Conservation (phyloP, 2,113 vertebrate species). For the Mustela lutreola region DNA sequence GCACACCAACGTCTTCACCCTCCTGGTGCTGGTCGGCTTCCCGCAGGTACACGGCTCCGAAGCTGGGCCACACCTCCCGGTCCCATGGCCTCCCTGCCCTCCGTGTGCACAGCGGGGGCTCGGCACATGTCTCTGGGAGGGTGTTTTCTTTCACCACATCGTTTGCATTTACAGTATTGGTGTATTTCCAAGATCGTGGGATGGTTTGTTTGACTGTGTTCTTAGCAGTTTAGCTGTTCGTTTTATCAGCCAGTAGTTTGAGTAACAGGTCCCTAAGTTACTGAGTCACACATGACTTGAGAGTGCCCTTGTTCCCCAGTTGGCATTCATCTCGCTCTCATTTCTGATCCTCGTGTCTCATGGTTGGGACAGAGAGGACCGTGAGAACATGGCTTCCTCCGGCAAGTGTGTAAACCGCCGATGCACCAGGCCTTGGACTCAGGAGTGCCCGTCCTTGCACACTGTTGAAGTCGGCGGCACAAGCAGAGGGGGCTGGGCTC, state of each 20-base stretch:
- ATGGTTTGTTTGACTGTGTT: not conserved
- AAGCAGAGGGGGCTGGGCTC: not conserved
- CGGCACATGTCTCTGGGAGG: not conserved
- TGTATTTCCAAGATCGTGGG: slow-evolving; percentile 29
- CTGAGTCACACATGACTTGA: not conserved
- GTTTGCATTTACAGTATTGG: not conserved
- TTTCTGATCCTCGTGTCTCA: slow-evolving; percentile 6
- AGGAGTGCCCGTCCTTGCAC: not conserved
- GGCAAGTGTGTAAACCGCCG: not conserved
- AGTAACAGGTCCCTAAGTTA: not conserved
- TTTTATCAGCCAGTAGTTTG: not conserved
- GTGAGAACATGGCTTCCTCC: not conserved
- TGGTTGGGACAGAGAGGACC: not conserved
- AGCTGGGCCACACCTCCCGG: not conserved
- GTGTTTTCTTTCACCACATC: not conserved
- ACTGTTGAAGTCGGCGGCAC: not conserved
- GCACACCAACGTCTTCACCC: slow-evolving; percentile 97
- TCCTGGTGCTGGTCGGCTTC: slow-evolving; percentile 97
- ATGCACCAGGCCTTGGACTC: not conserved
- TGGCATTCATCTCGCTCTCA: not conserved
- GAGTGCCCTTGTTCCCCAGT: slow-evolving; percentile 3
- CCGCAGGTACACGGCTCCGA: slow-evolving; percentile 91
- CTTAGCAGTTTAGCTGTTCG: slow-evolving; percentile 2
- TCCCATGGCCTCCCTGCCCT: not conserved
- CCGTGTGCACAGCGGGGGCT: not conserved